Conservation (phyloP, 2,113 vertebrate genomes). For the Halcyon malimbica region DNA sequence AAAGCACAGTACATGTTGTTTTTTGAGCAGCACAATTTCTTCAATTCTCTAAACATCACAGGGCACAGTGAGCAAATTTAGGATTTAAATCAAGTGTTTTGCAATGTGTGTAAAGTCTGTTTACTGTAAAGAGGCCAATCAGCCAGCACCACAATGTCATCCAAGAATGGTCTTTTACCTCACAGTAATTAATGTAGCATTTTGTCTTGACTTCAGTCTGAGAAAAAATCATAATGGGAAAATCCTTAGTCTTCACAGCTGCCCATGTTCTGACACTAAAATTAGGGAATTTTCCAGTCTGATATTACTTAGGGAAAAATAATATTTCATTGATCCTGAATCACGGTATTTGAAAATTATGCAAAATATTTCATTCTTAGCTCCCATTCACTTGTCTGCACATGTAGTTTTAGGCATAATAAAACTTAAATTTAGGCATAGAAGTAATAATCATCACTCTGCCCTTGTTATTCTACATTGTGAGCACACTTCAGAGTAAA, state of each 20-base stretch:
- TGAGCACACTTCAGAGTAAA: neutral
- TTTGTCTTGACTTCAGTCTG: neutral
- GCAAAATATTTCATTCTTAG: neutral
- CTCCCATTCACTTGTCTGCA: neutral
- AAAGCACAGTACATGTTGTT: neutral
- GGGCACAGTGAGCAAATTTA: neutral
- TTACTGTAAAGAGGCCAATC: neutral
- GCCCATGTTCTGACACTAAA: neutral
- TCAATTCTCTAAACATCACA: neutral
- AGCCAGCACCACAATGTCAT: fast-evolving
- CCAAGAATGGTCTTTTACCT: neutral
- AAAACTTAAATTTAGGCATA: neutral
- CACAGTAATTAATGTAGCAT: neutral
- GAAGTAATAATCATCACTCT: neutral
- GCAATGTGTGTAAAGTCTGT: neutral
- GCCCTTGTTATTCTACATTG: fast-evolving
- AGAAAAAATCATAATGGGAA: neutral
- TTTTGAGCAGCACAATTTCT: neutral
- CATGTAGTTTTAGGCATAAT: neutral
- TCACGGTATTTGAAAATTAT: neutral
- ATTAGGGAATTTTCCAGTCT: neutral
- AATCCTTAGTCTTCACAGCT: neutral
- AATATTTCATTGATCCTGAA: neutral
- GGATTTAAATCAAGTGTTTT: neutral
- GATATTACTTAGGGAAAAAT: neutral